Conservation (phyloP, 2,797 vertebrate species). For the Liparis tanakae region DNA sequence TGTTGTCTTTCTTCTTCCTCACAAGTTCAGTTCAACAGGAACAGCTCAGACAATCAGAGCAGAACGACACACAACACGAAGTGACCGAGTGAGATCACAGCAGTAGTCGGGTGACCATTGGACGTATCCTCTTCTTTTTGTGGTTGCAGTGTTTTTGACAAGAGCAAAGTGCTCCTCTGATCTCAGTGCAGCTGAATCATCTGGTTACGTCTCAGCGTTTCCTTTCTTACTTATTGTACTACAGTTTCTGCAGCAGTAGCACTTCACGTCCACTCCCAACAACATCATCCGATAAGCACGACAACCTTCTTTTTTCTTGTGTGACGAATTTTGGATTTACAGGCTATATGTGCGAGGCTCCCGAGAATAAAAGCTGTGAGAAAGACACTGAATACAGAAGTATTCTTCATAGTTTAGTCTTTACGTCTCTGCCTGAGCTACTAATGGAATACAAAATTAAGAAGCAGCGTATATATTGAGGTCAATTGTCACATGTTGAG, state of each 20-base stretch:
- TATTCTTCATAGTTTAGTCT: background rate
- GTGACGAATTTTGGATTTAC: background rate
- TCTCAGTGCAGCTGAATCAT: background rate
- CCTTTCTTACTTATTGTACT: background rate
- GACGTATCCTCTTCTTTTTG: background rate
- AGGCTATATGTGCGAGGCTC: background rate
- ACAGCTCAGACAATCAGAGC: background rate
- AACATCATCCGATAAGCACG: background rate
- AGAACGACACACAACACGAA: background rate
- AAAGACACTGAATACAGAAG: background rate
- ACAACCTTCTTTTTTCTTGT: background rate
- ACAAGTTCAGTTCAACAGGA: background rate
- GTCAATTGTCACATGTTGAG: constrained; percentile 1
- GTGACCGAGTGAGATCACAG: background rate
- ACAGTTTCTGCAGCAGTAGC: constrained; percentile 5
- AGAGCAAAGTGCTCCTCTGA: background rate
- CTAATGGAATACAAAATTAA: background rate
- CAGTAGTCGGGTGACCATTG: background rate
- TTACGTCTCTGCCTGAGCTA: background rate
- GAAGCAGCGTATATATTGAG: background rate
- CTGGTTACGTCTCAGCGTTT: background rate
- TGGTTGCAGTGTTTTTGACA: background rate
- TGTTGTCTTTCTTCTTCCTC: constrained; percentile 17
- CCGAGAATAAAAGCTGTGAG: background rate
- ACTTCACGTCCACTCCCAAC: background rate